phyloP scores from a whole-genome alignment of 2,113 vertebrate species.

The Callithrix jacchus region DNA sequence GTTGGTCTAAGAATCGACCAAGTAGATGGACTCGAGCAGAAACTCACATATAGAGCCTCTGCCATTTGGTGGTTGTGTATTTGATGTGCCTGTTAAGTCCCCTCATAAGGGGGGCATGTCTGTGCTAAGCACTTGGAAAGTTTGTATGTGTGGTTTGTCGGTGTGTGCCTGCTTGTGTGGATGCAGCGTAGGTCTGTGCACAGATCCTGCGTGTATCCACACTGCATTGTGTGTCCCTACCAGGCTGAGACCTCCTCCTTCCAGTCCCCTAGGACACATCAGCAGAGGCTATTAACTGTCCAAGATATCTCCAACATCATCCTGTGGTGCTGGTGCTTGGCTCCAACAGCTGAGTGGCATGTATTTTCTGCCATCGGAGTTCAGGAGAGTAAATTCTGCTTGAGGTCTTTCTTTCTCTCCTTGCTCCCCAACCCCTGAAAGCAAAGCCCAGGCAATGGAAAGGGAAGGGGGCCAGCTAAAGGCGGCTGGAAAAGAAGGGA shows the following conservation, averaged over 20 bases:
- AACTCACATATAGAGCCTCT: slow-evolving; percentile 1
- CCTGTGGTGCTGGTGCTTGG: background rate
- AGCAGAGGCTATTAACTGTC: slow-evolving; percentile 38
- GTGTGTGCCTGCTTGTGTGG: background rate
- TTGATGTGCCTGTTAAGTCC: background rate
- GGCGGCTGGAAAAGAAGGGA: slow-evolving; percentile 52
- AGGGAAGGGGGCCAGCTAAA: slow-evolving; percentile 49
- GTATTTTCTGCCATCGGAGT: slow-evolving; percentile 5
- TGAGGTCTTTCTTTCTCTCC: slow-evolving; percentile 13
- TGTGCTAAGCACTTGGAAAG: background rate
- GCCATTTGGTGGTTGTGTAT: background rate
- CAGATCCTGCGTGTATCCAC: background rate
- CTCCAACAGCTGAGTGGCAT: background rate
- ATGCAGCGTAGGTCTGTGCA: background rate
- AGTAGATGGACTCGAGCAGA: slow-evolving; percentile 42
- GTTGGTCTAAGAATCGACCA: background rate
- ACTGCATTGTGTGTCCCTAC: background rate
- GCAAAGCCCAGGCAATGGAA: background rate
- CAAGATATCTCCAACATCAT: slow-evolving; percentile 21
- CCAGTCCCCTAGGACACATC: background rate
- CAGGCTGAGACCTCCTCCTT: background rate
- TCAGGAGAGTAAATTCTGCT: slow-evolving; percentile 33
- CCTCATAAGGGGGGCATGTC: background rate
- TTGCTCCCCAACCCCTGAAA: background rate
- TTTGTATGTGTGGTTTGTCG: background rate